phyloP scores from a whole-genome alignment of 2,113 vertebrate species.

The Chaenocephalus aceratus region DNA sequence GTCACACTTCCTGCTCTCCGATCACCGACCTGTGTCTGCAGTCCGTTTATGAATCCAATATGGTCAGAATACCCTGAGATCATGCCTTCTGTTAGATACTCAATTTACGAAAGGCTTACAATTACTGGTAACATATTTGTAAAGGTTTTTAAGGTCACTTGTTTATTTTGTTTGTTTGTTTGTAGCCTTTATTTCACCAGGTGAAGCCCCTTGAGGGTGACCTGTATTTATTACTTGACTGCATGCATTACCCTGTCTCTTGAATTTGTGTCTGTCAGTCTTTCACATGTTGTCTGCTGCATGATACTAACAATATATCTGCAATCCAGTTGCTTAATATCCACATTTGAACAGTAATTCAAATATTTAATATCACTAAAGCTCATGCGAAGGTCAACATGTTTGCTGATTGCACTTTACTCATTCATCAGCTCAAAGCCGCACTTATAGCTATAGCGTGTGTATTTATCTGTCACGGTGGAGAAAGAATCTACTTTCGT shows the following conservation, averaged over 20 bases:
- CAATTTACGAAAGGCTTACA: too few species aligned
- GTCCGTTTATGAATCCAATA: neutral
- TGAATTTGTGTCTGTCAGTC: neutral
- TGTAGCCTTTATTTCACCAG: too few species aligned
- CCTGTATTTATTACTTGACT: too few species aligned
- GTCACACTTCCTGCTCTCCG: slow-evolving; percentile 58
- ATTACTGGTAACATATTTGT: too few species aligned
- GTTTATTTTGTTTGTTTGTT: neutral
- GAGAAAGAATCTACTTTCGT: slow-evolving; percentile 24
- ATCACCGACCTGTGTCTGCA: neutral
- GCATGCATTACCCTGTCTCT: neutral
- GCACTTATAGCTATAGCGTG: slow-evolving; percentile 10
- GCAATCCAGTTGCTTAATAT: neutral
- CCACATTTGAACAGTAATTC: neutral
- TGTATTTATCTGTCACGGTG: slow-evolving; percentile 22
- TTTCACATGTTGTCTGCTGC: neutral
- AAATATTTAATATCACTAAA: neutral
- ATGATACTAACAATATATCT: neutral
- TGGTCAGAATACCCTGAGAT: neutral
- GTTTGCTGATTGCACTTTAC: slow-evolving; percentile 15
- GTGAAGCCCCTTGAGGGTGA: too few species aligned
- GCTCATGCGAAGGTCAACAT: slow-evolving; percentile 7
- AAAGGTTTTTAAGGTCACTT: neutral
- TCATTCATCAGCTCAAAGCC: slow-evolving; percentile 21
- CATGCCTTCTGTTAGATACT: neutral